Percentiles rank a stretch among this genome's conserved stretches.
Evolutionary conservation across 2,888 invertebrate species (phyloP).

Genomic region (Sepiola atlantica): DNA sequence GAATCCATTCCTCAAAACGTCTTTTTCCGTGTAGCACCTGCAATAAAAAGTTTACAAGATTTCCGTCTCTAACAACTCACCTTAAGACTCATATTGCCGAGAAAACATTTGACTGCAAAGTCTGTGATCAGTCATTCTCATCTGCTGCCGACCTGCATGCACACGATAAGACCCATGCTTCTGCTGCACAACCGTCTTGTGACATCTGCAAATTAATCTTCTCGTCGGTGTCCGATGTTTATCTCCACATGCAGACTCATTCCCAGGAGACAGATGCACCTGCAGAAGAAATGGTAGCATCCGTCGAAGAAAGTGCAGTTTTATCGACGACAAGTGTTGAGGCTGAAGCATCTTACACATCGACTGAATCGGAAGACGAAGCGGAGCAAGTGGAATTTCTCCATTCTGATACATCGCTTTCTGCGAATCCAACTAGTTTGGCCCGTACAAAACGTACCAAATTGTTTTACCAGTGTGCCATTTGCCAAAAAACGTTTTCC

Average conservation of each 20-base stretch:
- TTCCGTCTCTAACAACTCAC: neutral
- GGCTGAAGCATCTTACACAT: neutral
- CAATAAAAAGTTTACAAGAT: neutral
- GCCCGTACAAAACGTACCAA: neutral
- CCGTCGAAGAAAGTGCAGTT: neutral
- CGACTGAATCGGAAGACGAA: neutral
- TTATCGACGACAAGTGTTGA: neutral
- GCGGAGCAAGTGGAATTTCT: neutral
- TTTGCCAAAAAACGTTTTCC: neutral
- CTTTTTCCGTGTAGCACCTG: neutral
- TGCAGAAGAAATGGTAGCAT: neutral
- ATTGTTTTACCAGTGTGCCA: neutral
- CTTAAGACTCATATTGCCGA: neutral
- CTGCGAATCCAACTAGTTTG: neutral
- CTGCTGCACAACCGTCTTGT: neutral
- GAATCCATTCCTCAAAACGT: neutral
- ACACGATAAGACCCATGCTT: neutral
- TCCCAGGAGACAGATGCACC: neutral
- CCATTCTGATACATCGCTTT: neutral
- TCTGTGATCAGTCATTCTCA: conserved; percentile 1
- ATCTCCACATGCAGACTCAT: neutral
- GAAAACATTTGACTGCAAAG: neutral
- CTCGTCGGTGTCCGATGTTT: neutral
- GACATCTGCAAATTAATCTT: neutral
- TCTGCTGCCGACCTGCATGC: neutral